These are phyloP conservation scores for Eonycteris spelaea DNA, from an alignment of 2,113 vertebrate genomes.

Conservation along the genomic window DNA sequence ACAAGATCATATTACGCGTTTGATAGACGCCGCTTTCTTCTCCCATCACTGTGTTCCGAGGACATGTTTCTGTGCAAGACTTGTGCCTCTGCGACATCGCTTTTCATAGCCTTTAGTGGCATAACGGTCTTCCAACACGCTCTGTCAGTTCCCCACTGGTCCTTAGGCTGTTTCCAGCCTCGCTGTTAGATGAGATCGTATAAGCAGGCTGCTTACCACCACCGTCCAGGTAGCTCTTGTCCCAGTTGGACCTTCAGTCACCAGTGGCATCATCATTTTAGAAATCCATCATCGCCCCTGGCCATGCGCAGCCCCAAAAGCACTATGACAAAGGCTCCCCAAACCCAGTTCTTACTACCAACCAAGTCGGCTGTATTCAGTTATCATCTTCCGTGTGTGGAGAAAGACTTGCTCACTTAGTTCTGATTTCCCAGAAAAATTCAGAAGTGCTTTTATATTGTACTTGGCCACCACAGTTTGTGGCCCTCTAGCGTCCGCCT, in stretches of 20 bases:
- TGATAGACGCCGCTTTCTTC: background rate
- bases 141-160: background rate
- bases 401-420: background rate
- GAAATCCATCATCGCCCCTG: background rate
- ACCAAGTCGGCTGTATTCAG: background rate
- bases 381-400: too few species aligned
- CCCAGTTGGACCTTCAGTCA: too few species aligned
- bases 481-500: background rate
- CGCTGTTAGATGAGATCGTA: background rate
- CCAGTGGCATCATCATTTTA: background rate
- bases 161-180: background rate
- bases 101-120: background rate
- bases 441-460: background rate
- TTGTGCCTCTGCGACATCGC: background rate
- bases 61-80: background rate
- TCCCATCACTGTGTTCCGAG: background rate
- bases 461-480: background rate
- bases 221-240: background rate
- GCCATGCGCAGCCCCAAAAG: background rate
- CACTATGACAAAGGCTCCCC: background rate
- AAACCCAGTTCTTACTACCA: background rate
- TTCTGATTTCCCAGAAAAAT: constrained; percentile 5
- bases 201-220: too few species aligned
- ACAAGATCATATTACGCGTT: background rate
- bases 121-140: background rate